Evolutionary conservation across 1,140 invertebrate genomes (phyloP), one percentile per base, ranked within the genome.

Genomic region (Belonocnema kinseyi): DNA sequence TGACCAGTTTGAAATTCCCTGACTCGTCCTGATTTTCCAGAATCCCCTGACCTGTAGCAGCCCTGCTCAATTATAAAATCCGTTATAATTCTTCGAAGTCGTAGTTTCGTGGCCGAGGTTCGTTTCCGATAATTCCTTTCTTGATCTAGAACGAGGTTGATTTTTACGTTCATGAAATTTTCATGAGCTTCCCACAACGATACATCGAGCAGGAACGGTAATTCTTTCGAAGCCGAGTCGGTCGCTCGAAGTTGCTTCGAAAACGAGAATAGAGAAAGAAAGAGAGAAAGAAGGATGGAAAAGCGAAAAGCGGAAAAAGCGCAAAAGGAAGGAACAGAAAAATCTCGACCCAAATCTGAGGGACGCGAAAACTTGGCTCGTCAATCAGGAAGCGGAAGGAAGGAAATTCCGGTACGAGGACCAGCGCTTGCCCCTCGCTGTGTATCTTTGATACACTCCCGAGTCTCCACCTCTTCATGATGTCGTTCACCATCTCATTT

Each of bases 361-460:
- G 84, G 84, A 89, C 85, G 85, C 81, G 87, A 85, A 88, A 90
- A 90, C 86, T 90, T 90, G 83, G 83, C 87, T 88, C 89, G 88
- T 90, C 87, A 82, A 89, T 89, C 89, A 89, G 86, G 80, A 72
- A 81, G 70, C 86, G 85, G 86, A 89, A 88, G 87, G 85, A 85
- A 85, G 82, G 82, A 87, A 89, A 85, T 88, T 87, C 87, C 86
- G 86, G 82, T 85, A 85, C 85, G 80, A 86, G 85, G 82, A 87
- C 85, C 81, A 79, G 77, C 79, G 83, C 77, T 87, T 84, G 85
- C 83, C 83, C 80, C 80, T 84, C 77, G 73, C 82, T 87, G 86
- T 87, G 85, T 88, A 88, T 88, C 84, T 88, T 88, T 87, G 78
- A 85, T 85, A 83, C 80, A 76, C 77, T 74, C 66, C 66, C 78